phyloP scores from a whole-genome alignment of 2,797 vertebrate species.

The Taenioides sp. region DNA sequence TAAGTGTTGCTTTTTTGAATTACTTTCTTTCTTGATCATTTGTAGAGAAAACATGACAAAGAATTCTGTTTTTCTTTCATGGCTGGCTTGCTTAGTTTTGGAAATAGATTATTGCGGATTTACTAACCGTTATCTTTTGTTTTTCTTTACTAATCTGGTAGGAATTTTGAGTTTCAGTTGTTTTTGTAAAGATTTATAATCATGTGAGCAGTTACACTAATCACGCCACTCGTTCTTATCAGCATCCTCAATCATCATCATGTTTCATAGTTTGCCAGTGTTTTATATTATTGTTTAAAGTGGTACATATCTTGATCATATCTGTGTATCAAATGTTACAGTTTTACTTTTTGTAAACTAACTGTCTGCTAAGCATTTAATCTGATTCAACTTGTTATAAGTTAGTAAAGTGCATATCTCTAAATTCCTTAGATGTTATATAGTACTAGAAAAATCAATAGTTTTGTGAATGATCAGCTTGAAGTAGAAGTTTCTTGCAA shows the following conservation, averaged over 20 bases:
- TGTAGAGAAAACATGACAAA: background rate
- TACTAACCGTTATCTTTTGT: background rate
- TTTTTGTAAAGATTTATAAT: background rate
- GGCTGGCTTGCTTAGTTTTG: background rate
- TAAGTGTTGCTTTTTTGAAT: background rate
- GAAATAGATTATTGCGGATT: background rate
- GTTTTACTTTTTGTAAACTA: background rate
- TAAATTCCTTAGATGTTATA: background rate
- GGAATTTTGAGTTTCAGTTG: background rate
- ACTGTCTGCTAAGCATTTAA: background rate
- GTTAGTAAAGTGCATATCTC: background rate
- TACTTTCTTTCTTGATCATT: background rate
- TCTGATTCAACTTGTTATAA: background rate
- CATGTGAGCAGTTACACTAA: background rate
- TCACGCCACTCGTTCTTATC: background rate
- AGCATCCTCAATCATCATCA: background rate
- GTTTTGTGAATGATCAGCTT: slow-evolving; percentile 6
- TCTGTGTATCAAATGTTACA: background rate
- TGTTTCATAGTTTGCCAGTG: background rate
- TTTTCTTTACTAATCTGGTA: background rate
- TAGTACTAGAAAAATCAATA: slow-evolving; percentile 1
- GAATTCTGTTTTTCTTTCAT: background rate
- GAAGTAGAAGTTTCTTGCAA: slow-evolving; percentile 11
- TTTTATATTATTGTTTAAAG: background rate
- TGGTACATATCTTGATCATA: background rate